phyloP scores from a whole-genome alignment of 2,888 invertebrate genomes.

The Geophilus truncorum region DNA sequence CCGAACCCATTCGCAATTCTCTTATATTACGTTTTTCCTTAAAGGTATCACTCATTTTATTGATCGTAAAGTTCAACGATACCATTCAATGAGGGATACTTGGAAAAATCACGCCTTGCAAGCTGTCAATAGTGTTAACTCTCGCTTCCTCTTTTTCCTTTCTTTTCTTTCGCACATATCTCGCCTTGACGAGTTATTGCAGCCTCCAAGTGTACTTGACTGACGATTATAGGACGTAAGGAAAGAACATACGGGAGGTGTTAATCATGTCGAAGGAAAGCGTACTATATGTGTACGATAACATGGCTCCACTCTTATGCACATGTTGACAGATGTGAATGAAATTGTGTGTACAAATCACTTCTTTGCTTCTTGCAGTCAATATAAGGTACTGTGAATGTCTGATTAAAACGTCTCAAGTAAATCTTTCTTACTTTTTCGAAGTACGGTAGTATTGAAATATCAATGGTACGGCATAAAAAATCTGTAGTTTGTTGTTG shows the following conservation, averaged over 20 bases:
- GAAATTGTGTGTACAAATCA: not conserved
- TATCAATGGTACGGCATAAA: too few species aligned
- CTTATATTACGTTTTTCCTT: not conserved
- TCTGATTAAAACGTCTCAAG: not conserved
- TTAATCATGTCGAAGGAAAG: conserved; percentile 11
- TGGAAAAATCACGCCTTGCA: conserved; percentile 14
- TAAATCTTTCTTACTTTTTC: not conserved
- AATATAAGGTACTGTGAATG: not conserved
- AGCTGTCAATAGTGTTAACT: conserved; percentile 6
- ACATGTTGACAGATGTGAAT: not conserved
- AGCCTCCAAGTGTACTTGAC: conserved; percentile 2
- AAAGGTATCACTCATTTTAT: conserved; percentile 10
- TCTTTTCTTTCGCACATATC: not conserved
- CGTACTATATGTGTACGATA: not conserved
- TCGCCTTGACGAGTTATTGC: not conserved
- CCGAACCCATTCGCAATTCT: not conserved
- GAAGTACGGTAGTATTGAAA: not conserved
- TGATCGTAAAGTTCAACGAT: conserved; percentile 11
- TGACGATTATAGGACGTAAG: conserved; percentile 12
- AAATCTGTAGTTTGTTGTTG: too few species aligned
- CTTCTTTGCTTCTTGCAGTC: not conserved
- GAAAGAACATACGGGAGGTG: not conserved
- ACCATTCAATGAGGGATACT: conserved; percentile 3
- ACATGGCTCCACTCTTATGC: not conserved
- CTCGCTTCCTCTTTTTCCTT: not conserved